Base-by-base conservation (phyloP, 2,888 invertebrate species). In the Melikaiella ostensackeni region DNA sequence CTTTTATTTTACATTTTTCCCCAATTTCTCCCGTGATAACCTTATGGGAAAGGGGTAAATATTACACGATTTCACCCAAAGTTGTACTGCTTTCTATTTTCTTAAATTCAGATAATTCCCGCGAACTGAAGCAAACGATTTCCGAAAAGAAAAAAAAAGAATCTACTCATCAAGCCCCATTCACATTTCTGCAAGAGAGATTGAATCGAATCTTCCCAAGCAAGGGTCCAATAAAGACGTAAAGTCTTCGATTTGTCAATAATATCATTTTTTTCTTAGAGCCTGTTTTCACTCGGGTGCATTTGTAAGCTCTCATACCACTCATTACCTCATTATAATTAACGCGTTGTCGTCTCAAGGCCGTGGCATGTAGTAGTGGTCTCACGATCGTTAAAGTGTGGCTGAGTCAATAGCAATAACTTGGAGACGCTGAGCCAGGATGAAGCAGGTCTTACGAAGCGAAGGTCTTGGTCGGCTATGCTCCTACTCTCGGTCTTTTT, bases 191-290 rank as follows among this genome's bases (percentile, higher is more conserved):
- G 6, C 3, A 16, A 42, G 16, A 42, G 16, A 21, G 9, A 55
- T 55, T 21, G 21, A 55, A 55, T 61, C 61, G 27, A 61, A 16
- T 11, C 19, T 33, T 19, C 7, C 61, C 8, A 5, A 59, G 59
- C 11, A 24, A 19, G 55, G 7, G 61, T 7, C 33, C 61, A 19
- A 61, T 61, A 33, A 61, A 61, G 61, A 61, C 61, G 19, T 61
- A 33, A 61, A 61, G n/a, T 61, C 61, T 19, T 61, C 7, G 61
- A 33, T 61, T 61, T 16, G 61, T n/a, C 19, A 19, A 61, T 61
- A 61, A 80, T 77, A 55, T 76, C 62, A 73, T 38, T 55, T 63
- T 75, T 74, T 38, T 16, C 16, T 61, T 30, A 66, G 62, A 50
- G 16, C 33, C 50, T 74, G 59, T 57, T 74, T 74, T 74, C 30